Conservation (phyloP, 1,140 invertebrate genomes). For the Lepidurus couesii region DNA sequence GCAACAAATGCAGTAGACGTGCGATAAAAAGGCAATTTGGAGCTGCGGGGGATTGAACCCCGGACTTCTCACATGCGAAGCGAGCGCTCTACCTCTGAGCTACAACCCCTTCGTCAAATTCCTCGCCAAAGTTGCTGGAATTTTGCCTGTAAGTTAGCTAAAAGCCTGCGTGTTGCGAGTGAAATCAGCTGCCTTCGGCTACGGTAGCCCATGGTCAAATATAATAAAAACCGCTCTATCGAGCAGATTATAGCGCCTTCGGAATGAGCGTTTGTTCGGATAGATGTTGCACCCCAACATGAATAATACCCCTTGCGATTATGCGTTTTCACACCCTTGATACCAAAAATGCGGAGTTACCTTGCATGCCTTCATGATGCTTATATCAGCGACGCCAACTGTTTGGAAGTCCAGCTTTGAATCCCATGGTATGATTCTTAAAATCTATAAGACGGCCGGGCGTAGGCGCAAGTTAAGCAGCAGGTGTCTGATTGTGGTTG, state of each 20-base stretch:
- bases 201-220: no score
- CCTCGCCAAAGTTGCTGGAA: neutral
- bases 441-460: neutral
- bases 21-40: neutral
- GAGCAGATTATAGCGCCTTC: no score
- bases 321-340: no score
- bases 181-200: no score
- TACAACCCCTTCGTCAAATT: slow-evolving; percentile 33
- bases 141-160: neutral
- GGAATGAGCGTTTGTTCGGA: no score
- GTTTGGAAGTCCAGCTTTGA: neutral
- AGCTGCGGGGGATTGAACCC: slow-evolving; percentile 36
- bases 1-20: neutral
- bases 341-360: no score
- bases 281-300: no score
- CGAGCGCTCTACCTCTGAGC: slow-evolving; percentile 38
- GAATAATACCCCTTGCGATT: no score
- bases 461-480: neutral
- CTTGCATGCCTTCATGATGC: neutral
- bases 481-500: neutral
- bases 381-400: neutral
- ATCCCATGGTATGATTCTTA: neutral
- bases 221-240: no score
- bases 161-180: neutral
- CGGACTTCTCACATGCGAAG: slow-evolving; percentile 38